Evolutionary conservation across 2,888 invertebrate genomes (phyloP).

Genomic region (Melanophora roralis): DNA sequence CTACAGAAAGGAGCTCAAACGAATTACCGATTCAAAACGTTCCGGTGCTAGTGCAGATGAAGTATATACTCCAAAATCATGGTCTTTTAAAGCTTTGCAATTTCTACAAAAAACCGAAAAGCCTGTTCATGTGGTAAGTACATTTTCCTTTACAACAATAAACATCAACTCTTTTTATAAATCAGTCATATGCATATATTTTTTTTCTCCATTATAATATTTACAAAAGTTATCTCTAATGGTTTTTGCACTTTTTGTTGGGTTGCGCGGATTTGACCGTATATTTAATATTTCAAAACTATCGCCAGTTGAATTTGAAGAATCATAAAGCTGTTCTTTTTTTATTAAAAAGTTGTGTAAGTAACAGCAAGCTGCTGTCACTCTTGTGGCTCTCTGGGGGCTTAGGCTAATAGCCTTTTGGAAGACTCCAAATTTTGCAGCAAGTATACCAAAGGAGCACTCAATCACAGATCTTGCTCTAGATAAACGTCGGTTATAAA

Average conservation of each 20-base stretch:
- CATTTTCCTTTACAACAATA: conserved; percentile 22
- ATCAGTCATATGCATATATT: conserved; percentile 24
- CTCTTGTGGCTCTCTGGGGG: conserved; percentile 34
- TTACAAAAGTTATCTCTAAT: conserved; percentile 31
- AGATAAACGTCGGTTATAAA: conserved; percentile 41
- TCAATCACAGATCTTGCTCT: conserved; percentile 44
- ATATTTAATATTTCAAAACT: conserved; percentile 35
- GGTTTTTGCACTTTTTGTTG: conserved; percentile 33
- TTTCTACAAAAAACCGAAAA: conserved; percentile 29
- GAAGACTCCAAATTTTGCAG: conserved; percentile 39
- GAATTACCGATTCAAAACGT: conserved; percentile 25
- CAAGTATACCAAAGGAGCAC: conserved; percentile 46
- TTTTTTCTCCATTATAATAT: conserved; percentile 36
- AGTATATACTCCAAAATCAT: conserved; percentile 22
- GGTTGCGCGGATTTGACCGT: conserved; percentile 1
- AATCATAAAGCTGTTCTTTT: conserved; percentile 21
- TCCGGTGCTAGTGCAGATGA: conserved; percentile 32
- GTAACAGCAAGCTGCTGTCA: conserved; percentile 42
- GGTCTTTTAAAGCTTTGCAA: conserved; percentile 22
- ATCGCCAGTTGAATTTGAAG: conserved; percentile 17
- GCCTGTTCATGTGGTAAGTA: conserved; percentile 36
- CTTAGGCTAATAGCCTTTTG: conserved; percentile 38
- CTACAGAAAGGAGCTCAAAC: conserved; percentile 41
- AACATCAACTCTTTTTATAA: conserved; percentile 17
- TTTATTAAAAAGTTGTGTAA: conserved; percentile 50